These are phyloP conservation scores for Onychostoma macrolepis DNA, from an alignment of 2,113 vertebrate genomes.

Conservation along the genomic window DNA sequence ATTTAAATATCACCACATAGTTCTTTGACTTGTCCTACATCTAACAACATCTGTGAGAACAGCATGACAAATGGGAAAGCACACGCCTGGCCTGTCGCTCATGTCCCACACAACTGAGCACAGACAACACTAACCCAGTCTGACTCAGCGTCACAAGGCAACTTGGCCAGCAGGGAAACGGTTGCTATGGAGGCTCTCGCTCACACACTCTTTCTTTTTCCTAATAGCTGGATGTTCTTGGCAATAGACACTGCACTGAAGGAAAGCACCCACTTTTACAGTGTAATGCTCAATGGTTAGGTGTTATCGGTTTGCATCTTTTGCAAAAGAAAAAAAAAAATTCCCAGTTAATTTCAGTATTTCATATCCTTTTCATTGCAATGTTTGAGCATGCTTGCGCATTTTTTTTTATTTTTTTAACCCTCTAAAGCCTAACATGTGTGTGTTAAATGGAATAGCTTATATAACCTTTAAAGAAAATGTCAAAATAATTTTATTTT, in stretches of 20 bases:
- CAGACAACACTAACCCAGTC: slow-evolving; percentile 10
- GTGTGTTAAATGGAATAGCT: background rate
- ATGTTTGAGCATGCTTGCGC: background rate
- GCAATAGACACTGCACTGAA: background rate
- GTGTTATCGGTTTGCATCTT: background rate
- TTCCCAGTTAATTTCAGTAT: background rate
- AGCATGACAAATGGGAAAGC: background rate
- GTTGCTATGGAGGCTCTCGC: slow-evolving; percentile 60
- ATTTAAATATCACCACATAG: background rate
- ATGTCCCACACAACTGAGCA: background rate
- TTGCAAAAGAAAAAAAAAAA: no score
- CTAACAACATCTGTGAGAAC: background rate
- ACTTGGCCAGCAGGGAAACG: slow-evolving; percentile 44
- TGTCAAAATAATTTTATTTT: background rate
- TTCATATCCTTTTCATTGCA: background rate
- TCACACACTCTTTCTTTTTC: slow-evolving; percentile 31
- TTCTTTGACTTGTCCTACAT: background rate
- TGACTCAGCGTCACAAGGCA: slow-evolving; percentile 54
- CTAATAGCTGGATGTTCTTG: background rate
- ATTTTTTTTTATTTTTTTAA: no score
- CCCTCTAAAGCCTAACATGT: no score
- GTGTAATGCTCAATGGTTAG: background rate
- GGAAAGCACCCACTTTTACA: background rate
- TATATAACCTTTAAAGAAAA: background rate
- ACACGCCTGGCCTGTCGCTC: background rate